phyloP scores from a whole-genome alignment of 1,140 invertebrate species.

The Babylonia areolata region DNA sequence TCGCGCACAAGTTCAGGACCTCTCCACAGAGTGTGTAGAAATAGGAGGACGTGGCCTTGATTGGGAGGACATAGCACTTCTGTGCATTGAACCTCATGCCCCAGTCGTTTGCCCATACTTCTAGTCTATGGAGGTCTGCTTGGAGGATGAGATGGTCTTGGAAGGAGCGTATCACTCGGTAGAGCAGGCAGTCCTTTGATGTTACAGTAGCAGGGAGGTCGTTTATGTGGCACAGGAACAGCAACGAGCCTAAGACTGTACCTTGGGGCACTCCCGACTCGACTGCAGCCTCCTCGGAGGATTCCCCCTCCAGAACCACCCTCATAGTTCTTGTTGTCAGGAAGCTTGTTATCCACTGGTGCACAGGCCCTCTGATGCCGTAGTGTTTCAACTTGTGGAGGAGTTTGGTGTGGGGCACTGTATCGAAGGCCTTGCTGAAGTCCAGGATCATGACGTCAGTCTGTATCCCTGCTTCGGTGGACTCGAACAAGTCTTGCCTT shows the following conservation, averaged over 20 bases:
- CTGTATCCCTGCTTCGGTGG: not conserved
- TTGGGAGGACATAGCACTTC: too few species aligned
- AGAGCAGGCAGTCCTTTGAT: not conserved
- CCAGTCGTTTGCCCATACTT: too few species aligned
- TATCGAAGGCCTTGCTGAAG: conserved; percentile 34
- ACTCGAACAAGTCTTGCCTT: not conserved
- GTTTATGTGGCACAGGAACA: conserved; percentile 9
- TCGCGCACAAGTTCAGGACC: too few species aligned
- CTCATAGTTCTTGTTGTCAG: not conserved
- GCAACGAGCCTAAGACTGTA: not conserved
- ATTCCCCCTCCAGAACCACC: not conserved
- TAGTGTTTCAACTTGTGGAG: conserved; percentile 8
- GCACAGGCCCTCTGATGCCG: not conserved
- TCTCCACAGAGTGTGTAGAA: too few species aligned
- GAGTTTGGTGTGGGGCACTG: conserved; percentile 8
- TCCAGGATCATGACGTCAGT: conserved; percentile 6
- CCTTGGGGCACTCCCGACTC: conserved; percentile 10
- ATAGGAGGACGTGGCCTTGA: too few species aligned
- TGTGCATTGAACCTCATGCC: too few species aligned
- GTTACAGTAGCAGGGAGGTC: not conserved
- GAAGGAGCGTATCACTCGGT: not conserved
- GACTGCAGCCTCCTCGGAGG: not conserved
- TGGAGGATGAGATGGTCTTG: conserved; percentile 5
- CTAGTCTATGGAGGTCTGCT: conserved; percentile 34
- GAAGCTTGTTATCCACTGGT: not conserved